Conservation (phyloP, 2,888 invertebrate genomes). For the Adelphocoris suturalis region DNA sequence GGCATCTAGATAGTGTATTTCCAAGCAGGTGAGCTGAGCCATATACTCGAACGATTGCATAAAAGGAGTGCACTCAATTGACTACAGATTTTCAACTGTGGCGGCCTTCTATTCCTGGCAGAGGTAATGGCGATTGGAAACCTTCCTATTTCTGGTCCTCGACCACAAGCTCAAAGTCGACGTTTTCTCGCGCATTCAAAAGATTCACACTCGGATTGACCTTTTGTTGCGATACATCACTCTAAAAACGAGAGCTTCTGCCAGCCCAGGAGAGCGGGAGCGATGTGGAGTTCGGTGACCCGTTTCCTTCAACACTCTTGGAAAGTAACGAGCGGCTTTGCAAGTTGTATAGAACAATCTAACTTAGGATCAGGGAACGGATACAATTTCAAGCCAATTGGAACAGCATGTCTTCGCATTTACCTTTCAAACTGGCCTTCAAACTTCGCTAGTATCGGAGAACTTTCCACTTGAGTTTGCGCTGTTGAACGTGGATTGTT, state of each 20-base stretch:
- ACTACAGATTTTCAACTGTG: too few relatives aligned
- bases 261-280: background rate
- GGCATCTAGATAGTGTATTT: too few relatives aligned
- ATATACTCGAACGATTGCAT: too few relatives aligned
- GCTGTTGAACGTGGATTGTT: background rate
- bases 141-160: background rate
- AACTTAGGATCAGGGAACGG: background rate
- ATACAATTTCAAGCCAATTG: constrained; percentile 11
- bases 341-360: constrained; percentile 13
- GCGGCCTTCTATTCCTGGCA: background rate
- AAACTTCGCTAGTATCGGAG: constrained; percentile 5
- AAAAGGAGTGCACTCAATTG: too few relatives aligned
- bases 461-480: background rate
- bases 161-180: background rate
- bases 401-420: constrained; percentile 8
- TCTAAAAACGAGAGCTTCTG: constrained; percentile 3
- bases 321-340: background rate
- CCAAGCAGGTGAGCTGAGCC: too few relatives aligned
- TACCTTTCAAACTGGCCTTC: constrained; percentile 16
- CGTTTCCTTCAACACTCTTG: background rate
- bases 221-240: constrained; percentile 5
- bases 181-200: background rate
- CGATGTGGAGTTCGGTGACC: too few relatives aligned
- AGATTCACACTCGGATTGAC: constrained; percentile 24
- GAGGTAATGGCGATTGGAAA: constrained; percentile 30